Evolutionary conservation across 2,113 vertebrate genomes (phyloP).

Genomic region (Erythrolamprus reginae): DNA sequence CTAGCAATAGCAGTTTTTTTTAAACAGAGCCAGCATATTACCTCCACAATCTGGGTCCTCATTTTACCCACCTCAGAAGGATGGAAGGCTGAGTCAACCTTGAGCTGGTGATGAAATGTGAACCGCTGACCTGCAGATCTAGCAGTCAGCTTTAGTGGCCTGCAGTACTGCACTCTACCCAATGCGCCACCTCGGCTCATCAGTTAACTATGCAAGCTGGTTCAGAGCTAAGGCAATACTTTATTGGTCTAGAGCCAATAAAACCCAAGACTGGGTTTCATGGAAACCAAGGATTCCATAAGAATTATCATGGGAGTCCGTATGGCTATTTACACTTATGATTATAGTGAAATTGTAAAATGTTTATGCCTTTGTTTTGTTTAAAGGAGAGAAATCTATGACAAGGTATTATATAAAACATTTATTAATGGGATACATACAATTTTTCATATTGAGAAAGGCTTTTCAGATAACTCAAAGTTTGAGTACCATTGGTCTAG

Average conservation of each 20-base stretch:
- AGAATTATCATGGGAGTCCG: background rate
- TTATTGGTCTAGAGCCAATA: background rate
- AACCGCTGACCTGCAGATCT: no score
- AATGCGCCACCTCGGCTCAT: no score
- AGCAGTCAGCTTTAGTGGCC: no score
- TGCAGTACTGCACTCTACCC: no score
- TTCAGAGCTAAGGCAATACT: background rate
- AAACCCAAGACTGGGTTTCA: background rate
- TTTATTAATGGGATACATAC: background rate
- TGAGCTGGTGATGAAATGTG: no score
- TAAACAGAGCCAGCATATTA: no score
- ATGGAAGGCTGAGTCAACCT: no score
- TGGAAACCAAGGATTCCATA: background rate
- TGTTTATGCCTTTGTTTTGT: background rate
- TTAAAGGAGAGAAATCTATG: background rate
- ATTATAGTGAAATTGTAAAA: background rate
- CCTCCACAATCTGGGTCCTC: no score
- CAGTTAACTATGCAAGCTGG: background rate
- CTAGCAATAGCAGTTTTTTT: no score
- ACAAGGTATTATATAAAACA: background rate
- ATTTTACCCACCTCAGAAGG: no score
- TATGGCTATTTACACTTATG: background rate
- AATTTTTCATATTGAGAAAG: background rate
- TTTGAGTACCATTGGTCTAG: background rate
- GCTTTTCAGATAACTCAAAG: background rate